These are phyloP conservation scores for Amblyjoppa fuscipennis DNA, from an alignment of 2,888 invertebrate genomes.

Conservation along the genomic window DNA sequence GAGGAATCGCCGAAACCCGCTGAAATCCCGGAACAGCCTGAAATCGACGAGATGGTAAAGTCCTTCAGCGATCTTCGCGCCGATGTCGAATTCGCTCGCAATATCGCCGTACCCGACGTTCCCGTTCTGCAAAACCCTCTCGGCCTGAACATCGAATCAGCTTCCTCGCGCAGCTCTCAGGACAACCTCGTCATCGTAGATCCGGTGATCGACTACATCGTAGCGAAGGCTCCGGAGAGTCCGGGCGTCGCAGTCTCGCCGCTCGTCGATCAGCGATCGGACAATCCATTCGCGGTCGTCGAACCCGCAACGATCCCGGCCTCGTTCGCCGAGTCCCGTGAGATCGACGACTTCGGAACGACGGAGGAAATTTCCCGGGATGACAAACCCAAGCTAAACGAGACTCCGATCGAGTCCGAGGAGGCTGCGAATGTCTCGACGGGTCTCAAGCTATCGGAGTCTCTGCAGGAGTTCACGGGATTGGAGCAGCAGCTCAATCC, in stretches of 20 bases:
- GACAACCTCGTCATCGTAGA: conserved; percentile 39
- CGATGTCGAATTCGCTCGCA: neutral
- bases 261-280: conserved; percentile 10
- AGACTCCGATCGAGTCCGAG: conserved; percentile 58
- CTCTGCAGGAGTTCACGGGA: conserved; percentile 80
- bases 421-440: conserved; percentile 31
- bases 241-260: conserved; percentile 53
- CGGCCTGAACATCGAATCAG: conserved; percentile 31
- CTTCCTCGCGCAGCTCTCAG: neutral
- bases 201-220: neutral
- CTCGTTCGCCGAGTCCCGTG: conserved; percentile 1
- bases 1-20: neutral
- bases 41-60: conserved; percentile 15
- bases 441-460: conserved; percentile 77
- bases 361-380: neutral
- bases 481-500: conserved; percentile 77
- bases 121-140: conserved; percentile 65
- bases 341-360: conserved; percentile 28
- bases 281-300: conserved; percentile 38
- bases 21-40: neutral
- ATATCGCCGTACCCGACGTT: conserved; percentile 27
- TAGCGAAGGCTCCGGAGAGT: conserved; percentile 33
- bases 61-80: conserved; percentile 34
- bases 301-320: conserved; percentile 20
- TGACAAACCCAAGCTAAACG: conserved; percentile 47